phyloP scores from a whole-genome alignment of 2,113 vertebrate species.

The Tinamus guttatus region DNA sequence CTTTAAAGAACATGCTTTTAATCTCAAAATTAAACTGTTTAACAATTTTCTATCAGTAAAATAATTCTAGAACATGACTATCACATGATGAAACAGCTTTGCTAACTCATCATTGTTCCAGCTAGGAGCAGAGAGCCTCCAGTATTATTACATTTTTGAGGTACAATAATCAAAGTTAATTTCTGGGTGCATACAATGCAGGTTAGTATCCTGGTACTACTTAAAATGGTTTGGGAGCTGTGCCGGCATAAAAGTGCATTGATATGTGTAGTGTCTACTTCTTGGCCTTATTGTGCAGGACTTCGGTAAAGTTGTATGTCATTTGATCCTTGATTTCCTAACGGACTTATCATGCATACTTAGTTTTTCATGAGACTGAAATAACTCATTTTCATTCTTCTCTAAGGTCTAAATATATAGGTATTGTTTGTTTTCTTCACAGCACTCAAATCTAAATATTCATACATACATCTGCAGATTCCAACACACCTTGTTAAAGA shows the following conservation, averaged over 20 bases:
- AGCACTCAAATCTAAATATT: not conserved
- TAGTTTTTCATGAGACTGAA: not conserved
- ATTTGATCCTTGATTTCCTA: not conserved
- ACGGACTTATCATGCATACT: not conserved
- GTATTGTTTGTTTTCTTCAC: not conserved
- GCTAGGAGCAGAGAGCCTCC: not conserved
- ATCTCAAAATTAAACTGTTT: not conserved
- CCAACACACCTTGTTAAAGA: not conserved
- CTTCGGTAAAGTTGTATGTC: not conserved
- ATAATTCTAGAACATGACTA: accelerated
- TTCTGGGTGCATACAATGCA: not conserved
- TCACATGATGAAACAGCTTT: not conserved
- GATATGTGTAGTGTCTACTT: not conserved
- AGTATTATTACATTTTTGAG: not conserved
- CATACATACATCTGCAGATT: not conserved
- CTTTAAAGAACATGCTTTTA: not conserved
- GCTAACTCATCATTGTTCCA: not conserved
- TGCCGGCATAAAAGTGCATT: not conserved
- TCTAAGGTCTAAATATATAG: not conserved
- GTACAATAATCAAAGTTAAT: not conserved
- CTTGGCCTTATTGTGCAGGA: not conserved
- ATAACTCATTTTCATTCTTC: not conserved
- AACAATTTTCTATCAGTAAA: not conserved
- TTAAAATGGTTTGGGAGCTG: not conserved
- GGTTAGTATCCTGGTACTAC: not conserved